Conservation (phyloP, 2,797 vertebrate genomes). For the Meriones psammophilus region DNA sequence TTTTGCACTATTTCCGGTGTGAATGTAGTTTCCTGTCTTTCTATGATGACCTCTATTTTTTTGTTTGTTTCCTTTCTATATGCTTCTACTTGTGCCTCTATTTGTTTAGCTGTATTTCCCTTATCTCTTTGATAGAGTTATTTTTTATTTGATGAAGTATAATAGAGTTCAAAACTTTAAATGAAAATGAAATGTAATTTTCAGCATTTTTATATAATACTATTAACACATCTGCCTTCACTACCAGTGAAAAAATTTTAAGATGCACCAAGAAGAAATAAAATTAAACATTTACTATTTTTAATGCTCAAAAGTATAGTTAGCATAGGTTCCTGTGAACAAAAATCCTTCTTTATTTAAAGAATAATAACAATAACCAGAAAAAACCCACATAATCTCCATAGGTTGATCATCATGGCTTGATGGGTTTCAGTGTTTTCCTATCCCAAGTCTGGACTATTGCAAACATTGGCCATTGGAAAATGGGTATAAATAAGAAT, state of each 20-base stretch:
- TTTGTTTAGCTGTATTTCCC: no score
- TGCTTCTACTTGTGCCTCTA: no score
- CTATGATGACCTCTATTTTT: no score
- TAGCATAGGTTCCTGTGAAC: not conserved
- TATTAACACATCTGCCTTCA: not conserved
- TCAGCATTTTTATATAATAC: not conserved
- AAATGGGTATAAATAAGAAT: not conserved
- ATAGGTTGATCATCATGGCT: not conserved
- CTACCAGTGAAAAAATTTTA: not conserved
- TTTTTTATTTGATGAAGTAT: not conserved
- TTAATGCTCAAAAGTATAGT: not conserved
- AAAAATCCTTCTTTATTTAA: not conserved
- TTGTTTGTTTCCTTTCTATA: no score
- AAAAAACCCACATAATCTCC: not conserved
- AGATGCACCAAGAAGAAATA: not conserved
- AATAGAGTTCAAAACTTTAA: not conserved
- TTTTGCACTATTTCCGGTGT: no score
- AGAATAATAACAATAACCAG: not conserved
- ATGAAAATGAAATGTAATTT: not conserved
- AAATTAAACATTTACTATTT: not conserved
- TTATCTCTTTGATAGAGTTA: no score
- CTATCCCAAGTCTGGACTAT: not conserved
- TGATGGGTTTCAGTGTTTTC: not conserved
- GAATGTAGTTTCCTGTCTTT: no score
- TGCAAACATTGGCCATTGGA: fast-evolving